These are phyloP conservation scores for Ariopsis seemanni DNA, from an alignment of 2,113 vertebrate genomes.

Conservation along the genomic window DNA sequence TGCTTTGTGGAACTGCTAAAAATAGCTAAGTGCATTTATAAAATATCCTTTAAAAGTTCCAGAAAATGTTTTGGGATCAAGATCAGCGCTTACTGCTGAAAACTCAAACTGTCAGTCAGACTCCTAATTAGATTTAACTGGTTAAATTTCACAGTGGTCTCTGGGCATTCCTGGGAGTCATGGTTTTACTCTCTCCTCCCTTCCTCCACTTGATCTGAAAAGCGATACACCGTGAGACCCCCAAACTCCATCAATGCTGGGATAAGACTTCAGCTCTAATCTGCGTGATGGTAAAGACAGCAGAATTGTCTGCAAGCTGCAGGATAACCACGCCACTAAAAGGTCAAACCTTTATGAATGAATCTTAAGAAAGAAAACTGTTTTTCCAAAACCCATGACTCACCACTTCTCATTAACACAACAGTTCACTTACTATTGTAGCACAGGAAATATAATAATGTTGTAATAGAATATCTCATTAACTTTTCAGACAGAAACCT, in stretches of 20 bases:
- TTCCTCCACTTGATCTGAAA: neutral
- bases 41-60: neutral
- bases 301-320: neutral
- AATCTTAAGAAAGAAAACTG: neutral
- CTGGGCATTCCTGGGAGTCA: conserved; percentile 68
- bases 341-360: neutral
- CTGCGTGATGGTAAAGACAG: neutral
- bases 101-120: conserved; percentile 27
- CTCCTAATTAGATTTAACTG: conserved; percentile 55
- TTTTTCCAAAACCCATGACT: neutral
- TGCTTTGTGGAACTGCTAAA: neutral
- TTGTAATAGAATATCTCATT: neutral
- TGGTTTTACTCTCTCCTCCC: conserved; percentile 56
- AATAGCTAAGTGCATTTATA: neutral
- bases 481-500: neutral
- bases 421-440: neutral
- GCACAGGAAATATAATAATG: neutral
- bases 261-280: conserved; percentile 3
- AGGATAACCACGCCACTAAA: too few species aligned
- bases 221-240: neutral
- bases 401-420: neutral
- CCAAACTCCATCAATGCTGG: neutral
- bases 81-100: neutral
- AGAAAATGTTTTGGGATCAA: neutral
- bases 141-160: conserved; percentile 58